Evolutionary conservation across 1,140 invertebrate species (phyloP), one percentile per base, ranked within the genome.

Genomic region (Drosophila dunni): DNA sequence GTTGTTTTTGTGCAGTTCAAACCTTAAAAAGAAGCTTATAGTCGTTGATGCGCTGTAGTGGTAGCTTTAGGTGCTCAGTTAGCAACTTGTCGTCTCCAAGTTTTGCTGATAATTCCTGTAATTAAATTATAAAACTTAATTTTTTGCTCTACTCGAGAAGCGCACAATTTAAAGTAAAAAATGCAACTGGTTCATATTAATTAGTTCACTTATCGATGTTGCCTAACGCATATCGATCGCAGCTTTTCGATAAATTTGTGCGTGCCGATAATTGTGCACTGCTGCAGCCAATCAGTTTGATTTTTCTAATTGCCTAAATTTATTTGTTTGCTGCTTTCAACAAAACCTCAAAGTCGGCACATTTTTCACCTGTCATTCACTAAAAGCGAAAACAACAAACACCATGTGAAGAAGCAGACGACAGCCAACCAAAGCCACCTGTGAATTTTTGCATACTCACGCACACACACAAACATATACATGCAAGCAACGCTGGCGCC

Each of bases 11-110:
- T 29, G 4, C 6, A 0, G 3, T 46, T 76, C 90, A 94, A 94
- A 98, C 98, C 96, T 98, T 98, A 46, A 99, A 94, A 44, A 99
- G 94, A 79, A 98, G 95, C 93, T 99, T 97, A 93, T 99, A 99
- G 94, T 99, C 98, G 95, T 98, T 98, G 89, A 99, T 98, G 81
- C 98, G 95, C 94, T 98, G 97, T 91, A 98, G 96, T 56, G 98
- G 97, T 89, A 98, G 95, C 92, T 98, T 97, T 61, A 99, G 94
- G 93, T 99, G 97, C 91, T 98, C 97, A 65, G 95, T 94, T 70
- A 99, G 94, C 68, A 94, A 95, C 93, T 98, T 97, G 91, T 98
- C 97, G 95, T 98, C 97, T 78, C 96, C 95, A 75, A 97, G 94
- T 91, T 95, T 95, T 81, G 96, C 94, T 91, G 97, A 97, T 93